Conservation (phyloP, 2,113 vertebrate genomes). For the Anhinga rufa region DNA sequence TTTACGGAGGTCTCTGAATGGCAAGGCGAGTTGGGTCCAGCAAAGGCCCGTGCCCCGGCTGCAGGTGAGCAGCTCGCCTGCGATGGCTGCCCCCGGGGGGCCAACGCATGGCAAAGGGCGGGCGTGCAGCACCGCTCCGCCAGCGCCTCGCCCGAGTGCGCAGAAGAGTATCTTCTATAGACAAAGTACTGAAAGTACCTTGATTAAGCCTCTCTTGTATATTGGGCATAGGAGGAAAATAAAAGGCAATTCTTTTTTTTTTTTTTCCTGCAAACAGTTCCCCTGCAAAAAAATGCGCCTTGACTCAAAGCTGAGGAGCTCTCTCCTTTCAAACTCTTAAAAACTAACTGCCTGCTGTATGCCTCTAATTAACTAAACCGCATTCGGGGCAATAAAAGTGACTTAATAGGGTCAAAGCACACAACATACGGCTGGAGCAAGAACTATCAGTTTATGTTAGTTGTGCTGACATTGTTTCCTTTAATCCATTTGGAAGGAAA, state of each 20-base stretch:
- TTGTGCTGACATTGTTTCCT: not conserved
- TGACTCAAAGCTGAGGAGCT: not conserved
- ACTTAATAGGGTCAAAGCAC: not conserved
- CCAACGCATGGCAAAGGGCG: not conserved
- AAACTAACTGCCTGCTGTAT: not conserved
- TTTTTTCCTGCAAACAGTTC: not conserved
- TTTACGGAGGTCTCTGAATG: not conserved
- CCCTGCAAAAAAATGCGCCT: not conserved
- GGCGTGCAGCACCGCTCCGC: not conserved
- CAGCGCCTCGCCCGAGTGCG: fast-evolving
- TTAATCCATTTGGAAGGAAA: not conserved
- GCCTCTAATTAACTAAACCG: not conserved
- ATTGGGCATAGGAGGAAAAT: not conserved
- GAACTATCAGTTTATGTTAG: not conserved
- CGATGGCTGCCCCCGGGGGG: not conserved
- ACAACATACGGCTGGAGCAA: not conserved
- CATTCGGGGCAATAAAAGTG: not conserved
- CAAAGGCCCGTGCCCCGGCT: fast-evolving
- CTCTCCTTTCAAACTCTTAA: not conserved
- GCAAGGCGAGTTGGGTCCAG: not conserved
- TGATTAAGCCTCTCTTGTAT: not conserved
- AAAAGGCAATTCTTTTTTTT: not conserved
- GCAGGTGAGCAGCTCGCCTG: not conserved
- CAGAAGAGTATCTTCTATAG: not conserved
- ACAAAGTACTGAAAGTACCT: not conserved